phyloP scores from a whole-genome alignment of 1,140 invertebrate species.

The Trialeurodes vaporariorum region DNA sequence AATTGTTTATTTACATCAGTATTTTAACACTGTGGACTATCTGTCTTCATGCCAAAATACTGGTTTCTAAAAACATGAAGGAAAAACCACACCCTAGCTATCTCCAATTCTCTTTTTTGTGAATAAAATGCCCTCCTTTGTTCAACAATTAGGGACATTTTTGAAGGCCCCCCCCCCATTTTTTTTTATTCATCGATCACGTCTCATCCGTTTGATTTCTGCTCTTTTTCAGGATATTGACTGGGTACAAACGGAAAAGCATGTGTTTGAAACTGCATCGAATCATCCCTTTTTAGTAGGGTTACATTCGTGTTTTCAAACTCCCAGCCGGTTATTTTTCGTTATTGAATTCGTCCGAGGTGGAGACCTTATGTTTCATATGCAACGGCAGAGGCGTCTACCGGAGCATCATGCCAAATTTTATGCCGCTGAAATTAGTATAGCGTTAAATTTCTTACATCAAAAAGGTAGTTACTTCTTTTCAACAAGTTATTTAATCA shows the following conservation, averaged over 20 bases:
- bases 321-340: conserved; percentile 88
- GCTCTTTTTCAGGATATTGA: conserved; percentile 95
- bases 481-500: too few relatives aligned
- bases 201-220: too few relatives aligned
- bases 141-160: too few relatives aligned
- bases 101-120: too few relatives aligned
- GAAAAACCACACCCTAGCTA: too few relatives aligned
- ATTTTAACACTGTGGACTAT: too few relatives aligned
- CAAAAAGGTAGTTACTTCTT: conserved; percentile 64
- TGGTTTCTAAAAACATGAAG: too few relatives aligned
- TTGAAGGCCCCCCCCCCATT: too few relatives aligned
- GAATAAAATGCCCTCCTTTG: too few relatives aligned
- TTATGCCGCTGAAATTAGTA: conserved; percentile 96
- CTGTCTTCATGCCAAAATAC: too few relatives aligned
- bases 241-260: conserved; percentile 99
- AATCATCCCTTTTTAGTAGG: conserved; percentile 99
- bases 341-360: conserved; percentile 99
- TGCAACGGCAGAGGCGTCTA: conserved; percentile 90
- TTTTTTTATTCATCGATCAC: too few relatives aligned
- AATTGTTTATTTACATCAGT: too few relatives aligned
- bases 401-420: conserved; percentile 85
- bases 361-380: conserved; percentile 99
- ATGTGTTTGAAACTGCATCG: conserved; percentile 99
- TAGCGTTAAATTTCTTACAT: conserved; percentile 96
- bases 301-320: conserved; percentile 98